Percentiles rank a stretch among this genome's conserved stretches.
Conservation (phyloP, 2,113 vertebrate species). For the Phrynosoma blainvillii region DNA sequence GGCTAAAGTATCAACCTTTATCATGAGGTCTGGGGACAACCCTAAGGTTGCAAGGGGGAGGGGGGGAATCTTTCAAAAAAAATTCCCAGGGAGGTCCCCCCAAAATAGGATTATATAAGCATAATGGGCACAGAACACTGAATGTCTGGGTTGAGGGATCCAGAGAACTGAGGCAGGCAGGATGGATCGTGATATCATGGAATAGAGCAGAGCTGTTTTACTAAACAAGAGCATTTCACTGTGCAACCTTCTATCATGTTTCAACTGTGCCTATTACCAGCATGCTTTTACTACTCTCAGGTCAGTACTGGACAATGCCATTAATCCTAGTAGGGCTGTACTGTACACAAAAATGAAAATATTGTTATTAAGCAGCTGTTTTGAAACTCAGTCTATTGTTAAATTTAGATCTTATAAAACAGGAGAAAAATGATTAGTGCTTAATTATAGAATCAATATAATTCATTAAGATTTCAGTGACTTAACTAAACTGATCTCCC, state of each 20-base stretch:
- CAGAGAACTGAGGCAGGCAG: not conserved
- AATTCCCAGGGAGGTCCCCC: no score
- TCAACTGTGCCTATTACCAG: not conserved
- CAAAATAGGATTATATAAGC: not conserved
- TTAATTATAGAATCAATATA: not conserved
- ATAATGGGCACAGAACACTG: not conserved
- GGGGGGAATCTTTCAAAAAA: no score
- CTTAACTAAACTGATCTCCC: not conserved
- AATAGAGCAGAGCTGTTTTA: not conserved
- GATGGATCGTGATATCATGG: not conserved
- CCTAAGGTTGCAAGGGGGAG: no score
- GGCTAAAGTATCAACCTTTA: not conserved
- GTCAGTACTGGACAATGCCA: no score
- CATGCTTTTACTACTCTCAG: no score
- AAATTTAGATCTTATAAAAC: not conserved
- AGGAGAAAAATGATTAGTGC: not conserved
- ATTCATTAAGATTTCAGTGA: not conserved
- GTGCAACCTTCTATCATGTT: not conserved
- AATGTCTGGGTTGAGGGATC: no score
- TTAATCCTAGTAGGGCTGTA: no score
- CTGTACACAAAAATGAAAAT: no score
- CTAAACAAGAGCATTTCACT: not conserved
- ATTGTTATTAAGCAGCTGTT: no score
- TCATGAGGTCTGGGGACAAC: no score
- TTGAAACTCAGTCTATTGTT: no score